phyloP scores from a whole-genome alignment of 1,140 invertebrate genomes.

The Brachystomella parvula region DNA sequence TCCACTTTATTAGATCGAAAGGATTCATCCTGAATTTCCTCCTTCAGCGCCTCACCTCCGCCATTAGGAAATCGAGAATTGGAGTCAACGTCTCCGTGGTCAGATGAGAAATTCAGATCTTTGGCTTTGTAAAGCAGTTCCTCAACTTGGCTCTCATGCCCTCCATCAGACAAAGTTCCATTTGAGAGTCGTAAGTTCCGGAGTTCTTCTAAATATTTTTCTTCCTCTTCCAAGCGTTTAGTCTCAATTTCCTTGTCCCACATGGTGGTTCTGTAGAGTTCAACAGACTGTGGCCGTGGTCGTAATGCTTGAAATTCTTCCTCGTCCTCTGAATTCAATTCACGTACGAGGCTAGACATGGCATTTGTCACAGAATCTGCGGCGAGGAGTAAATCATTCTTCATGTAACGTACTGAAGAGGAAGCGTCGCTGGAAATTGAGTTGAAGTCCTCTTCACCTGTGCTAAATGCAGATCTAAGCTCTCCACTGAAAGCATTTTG shows the following conservation, averaged over 20 bases:
- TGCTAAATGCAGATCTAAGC: conserved; percentile 31
- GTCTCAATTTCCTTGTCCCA: background rate
- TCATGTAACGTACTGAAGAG: conserved; percentile 45
- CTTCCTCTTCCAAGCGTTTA: background rate
- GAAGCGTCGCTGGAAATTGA: conserved; percentile 27
- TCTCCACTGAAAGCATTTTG: conserved; percentile 54
- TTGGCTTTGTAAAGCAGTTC: background rate
- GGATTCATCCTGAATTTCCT: too few species aligned
- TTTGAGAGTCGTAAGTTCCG: background rate
- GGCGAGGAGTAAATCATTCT: conserved; percentile 79
- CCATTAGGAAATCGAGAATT: too few species aligned
- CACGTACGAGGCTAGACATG: conserved; percentile 89
- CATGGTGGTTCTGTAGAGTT: background rate
- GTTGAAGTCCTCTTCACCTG: conserved; percentile 26
- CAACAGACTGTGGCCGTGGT: background rate
- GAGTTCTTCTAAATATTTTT: background rate
- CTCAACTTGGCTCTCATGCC: background rate
- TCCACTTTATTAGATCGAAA: too few species aligned
- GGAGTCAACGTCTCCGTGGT: too few species aligned
- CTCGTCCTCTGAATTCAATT: conserved; percentile 57
- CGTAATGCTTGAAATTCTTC: background rate
- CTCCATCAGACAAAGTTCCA: background rate
- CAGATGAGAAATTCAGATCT: too few species aligned
- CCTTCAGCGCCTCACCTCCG: too few species aligned
- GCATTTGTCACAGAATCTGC: conserved; percentile 93